Percentiles rank a stretch among this genome's conserved stretches.
These are phyloP conservation scores for Pelagia noctiluca DNA, from an alignment of 30 jellyfish, hydroid and myxozoan genomes.

Conservation along the genomic window DNA sequence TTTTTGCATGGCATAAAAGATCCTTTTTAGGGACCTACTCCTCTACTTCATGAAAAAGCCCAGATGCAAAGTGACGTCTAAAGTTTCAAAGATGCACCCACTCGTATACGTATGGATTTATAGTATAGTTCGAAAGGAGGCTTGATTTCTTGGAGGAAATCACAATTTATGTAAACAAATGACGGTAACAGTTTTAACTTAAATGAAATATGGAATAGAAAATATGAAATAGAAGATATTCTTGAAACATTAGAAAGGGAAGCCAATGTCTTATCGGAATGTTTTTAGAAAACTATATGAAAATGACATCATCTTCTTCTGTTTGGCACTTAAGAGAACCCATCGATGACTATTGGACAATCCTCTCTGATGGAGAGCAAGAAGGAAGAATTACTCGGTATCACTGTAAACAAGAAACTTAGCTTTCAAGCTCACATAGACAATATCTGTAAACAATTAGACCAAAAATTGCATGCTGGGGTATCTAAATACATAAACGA, in stretches of 20 bases:
- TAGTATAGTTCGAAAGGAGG: too few relatives aligned
- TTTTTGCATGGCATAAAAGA: too few relatives aligned
- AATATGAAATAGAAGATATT: neutral
- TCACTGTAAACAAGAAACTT: slow-evolving; percentile 1
- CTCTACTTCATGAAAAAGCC: too few relatives aligned
- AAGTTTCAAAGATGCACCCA: too few relatives aligned
- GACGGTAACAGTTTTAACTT: too few relatives aligned
- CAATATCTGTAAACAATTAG: neutral
- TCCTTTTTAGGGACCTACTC: too few relatives aligned
- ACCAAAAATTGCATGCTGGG: slow-evolving; percentile 2
- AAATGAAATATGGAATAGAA: too few relatives aligned
- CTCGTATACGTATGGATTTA: too few relatives aligned
- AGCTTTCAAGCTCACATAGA: neutral
- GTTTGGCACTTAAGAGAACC: slow-evolving; percentile 1
- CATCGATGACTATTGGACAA: neutral
- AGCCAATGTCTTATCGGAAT: slow-evolving; percentile 15
- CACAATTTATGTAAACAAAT: too few relatives aligned
- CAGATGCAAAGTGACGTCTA: too few relatives aligned
- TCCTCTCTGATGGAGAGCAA: slow-evolving; percentile 6
- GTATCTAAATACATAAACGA: neutral
- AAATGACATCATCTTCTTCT: slow-evolving; percentile 12
- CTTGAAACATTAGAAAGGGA: slow-evolving; percentile 14
- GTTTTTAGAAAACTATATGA: slow-evolving; percentile 7
- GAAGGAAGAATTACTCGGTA: slow-evolving; percentile 2
- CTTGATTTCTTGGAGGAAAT: too few relatives aligned